phyloP scores from a whole-genome alignment of 2,797 vertebrate species.

The Gephyroberyx darwinii region DNA sequence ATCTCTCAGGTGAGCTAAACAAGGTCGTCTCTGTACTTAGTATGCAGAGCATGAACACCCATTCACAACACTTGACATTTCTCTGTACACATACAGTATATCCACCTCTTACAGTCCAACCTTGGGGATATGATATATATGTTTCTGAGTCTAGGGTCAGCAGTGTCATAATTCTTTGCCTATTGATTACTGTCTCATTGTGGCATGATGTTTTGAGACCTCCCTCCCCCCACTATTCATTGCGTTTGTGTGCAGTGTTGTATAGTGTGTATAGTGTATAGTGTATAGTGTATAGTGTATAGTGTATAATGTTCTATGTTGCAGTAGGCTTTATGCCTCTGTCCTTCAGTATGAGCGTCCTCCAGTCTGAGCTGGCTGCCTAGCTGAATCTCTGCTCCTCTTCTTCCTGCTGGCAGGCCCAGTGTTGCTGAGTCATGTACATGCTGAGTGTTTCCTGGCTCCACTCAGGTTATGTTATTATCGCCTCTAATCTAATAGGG shows the following conservation, averaged over 20 bases:
- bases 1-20: conserved; percentile 35
- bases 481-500: conserved; percentile 42
- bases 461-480: conserved; percentile 26
- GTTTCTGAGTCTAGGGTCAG: neutral
- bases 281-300: neutral
- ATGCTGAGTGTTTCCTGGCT: conserved; percentile 39
- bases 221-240: neutral
- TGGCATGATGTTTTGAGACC: neutral
- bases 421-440: conserved; percentile 54
- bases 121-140: conserved; percentile 29
- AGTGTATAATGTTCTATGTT: conserved; percentile 1
- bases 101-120: conserved; percentile 20
- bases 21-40: conserved; percentile 57
- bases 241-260: too few species aligned
- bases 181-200: neutral
- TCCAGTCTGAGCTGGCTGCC: conserved; percentile 22
- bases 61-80: conserved; percentile 26
- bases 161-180: neutral
- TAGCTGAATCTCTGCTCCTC: conserved; percentile 7
- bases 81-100: conserved; percentile 7
- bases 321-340: conserved; percentile 8
- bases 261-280: neutral
- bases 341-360: conserved; percentile 26
- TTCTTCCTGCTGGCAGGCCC: conserved; percentile 11
- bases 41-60: conserved; percentile 39